These are phyloP conservation scores for Premnoplex brunnescens DNA, from an alignment of 2,797 vertebrate species.

Conservation along the genomic window DNA sequence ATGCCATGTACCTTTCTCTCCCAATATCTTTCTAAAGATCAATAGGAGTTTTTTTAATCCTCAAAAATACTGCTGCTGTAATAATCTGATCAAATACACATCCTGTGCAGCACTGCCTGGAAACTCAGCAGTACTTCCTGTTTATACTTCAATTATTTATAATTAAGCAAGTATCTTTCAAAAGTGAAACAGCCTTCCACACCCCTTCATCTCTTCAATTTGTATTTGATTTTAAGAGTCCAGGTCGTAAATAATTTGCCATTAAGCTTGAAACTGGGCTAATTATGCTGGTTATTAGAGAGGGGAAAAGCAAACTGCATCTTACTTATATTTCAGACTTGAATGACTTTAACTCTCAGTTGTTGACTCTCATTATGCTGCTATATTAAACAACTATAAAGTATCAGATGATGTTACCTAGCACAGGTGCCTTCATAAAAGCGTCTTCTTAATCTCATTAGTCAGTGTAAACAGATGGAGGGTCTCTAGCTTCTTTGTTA, in stretches of 20 bases:
- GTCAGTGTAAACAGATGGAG: neutral
- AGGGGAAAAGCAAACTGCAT: neutral
- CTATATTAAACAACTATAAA: neutral
- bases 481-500: neutral
- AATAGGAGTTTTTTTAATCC: neutral
- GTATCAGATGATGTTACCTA: neutral
- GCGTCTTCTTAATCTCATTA: neutral
- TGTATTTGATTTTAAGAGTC: neutral
- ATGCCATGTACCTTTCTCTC: neutral
- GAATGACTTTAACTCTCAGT: neutral
- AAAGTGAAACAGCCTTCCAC: neutral
- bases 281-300: neutral
- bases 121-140: neutral
- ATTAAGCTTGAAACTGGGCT: neutral
- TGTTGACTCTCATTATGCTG: neutral
- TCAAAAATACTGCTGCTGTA: neutral
- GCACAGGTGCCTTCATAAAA: neutral
- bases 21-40: neutral
- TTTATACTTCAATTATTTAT: neutral
- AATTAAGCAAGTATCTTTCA: neutral
- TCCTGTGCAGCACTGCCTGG: neutral
- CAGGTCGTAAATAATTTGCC: conserved; percentile 8
- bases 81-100: neutral
- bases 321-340: neutral
- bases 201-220: neutral